Evolutionary conservation across 2,113 vertebrate species (phyloP).

Genomic region (Etheostoma spectabile): DNA sequence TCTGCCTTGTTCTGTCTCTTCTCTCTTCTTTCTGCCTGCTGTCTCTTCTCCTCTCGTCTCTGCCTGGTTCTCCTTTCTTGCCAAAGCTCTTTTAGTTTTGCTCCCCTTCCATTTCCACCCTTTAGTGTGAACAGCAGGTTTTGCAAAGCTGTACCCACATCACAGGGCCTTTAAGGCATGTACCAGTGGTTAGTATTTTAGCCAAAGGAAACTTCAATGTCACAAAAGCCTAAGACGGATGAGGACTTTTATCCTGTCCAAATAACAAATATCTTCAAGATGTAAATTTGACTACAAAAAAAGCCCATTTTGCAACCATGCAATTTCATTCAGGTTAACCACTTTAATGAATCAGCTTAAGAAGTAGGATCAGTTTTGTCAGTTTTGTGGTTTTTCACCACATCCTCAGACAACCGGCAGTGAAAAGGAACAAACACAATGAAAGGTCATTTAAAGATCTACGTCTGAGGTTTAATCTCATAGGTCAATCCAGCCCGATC

Average conservation of each 20-base stretch:
- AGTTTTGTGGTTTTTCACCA: too few species aligned
- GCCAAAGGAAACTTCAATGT: background rate
- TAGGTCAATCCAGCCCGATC: too few species aligned
- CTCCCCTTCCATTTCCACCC: slow-evolving; percentile 79
- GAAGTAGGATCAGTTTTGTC: too few species aligned
- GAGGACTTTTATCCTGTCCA: too few species aligned
- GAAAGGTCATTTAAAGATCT: too few species aligned
- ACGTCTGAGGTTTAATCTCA: too few species aligned
- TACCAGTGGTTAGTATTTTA: background rate
- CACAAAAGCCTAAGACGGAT: background rate
- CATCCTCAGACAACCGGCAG: too few species aligned
- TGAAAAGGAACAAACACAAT: too few species aligned
- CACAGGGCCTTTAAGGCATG: background rate
- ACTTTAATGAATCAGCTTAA: too few species aligned
- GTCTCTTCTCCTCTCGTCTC: background rate
- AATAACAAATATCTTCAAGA: background rate
- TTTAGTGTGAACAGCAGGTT: slow-evolving; percentile 69
- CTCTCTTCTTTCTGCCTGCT: background rate
- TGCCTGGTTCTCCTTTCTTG: slow-evolving; percentile 24
- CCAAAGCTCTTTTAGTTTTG: slow-evolving; percentile 69
- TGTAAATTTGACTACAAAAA: background rate
- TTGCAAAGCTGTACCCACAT: slow-evolving; percentile 17
- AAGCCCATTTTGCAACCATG: background rate
- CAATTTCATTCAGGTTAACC: background rate
- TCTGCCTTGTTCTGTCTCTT: too few species aligned